Evolutionary conservation across 2,113 vertebrate genomes (phyloP).

Genomic region (Jacana jacana): DNA sequence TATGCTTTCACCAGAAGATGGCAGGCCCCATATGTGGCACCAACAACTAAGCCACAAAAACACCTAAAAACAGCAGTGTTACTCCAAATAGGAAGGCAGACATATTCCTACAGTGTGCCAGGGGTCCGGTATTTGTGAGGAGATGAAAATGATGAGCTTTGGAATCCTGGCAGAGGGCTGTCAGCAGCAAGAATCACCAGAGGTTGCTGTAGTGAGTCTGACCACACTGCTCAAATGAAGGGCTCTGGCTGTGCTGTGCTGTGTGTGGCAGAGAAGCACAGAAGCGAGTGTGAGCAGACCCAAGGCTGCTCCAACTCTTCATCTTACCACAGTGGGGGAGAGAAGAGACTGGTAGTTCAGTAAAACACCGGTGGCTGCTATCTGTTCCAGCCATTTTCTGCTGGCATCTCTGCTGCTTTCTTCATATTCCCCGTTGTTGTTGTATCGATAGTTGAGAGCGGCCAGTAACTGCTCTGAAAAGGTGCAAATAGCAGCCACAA

Average conservation of each 20-base stretch:
- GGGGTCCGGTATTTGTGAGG: background rate
- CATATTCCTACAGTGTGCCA: background rate
- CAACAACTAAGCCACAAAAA: background rate
- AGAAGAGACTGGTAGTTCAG: slow-evolving; percentile 94
- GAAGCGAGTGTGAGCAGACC: background rate
- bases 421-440: slow-evolving; percentile 95
- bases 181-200: background rate
- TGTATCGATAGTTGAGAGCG: slow-evolving; percentile 89
- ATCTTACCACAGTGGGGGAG: slow-evolving; percentile 83
- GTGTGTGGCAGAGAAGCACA: background rate
- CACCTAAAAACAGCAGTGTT: background rate
- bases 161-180: background rate
- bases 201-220: background rate
- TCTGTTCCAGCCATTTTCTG: slow-evolving; percentile 97
- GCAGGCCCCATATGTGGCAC: background rate
- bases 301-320: background rate
- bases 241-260: background rate
- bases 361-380: slow-evolving; percentile 87
- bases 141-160: background rate
- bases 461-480: slow-evolving; percentile 92
- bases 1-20: slow-evolving; percentile 33
- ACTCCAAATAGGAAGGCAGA: background rate
- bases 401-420: slow-evolving; percentile 95
- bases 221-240: background rate
- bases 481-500: slow-evolving; percentile 87